Base-by-base conservation (phyloP, 2,113 vertebrate species). In the Chloebia gouldiae region DNA sequence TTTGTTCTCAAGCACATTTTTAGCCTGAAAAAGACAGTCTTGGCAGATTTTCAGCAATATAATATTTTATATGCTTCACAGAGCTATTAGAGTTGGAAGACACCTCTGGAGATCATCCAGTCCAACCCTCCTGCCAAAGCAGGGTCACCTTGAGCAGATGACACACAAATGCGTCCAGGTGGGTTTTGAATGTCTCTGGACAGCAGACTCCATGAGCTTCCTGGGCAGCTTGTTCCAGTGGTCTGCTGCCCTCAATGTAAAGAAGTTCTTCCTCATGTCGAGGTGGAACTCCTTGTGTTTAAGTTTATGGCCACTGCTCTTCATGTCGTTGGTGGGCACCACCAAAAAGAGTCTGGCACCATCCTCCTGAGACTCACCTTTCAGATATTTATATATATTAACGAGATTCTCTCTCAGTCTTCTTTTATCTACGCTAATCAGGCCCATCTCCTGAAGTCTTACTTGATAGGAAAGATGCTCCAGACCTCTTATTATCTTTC, bases 111-210 rank as follows among this genome's bases (percentile, higher is more conserved):
- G 25, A 56, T 24, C 18, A 70, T 24, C 31, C 25, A 77, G 40
- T 16, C 25, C 71, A 83, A 37, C 22, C 3, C 49, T 18, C 21
- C 35, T 56, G 56, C 53, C 40, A 49, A 76, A 39, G 30, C 12
- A 76, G 35, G 25, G 63, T 54, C 63, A 77, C 56, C 71, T 37
- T 7, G 0, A 83, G 40, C 30, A 40, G 33, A 19, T 51, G 5
- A 81, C 44, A 73, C 44, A 15, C 2, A 8, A 53, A 15, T 0
- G 0, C 1, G 1, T 27, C 9, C 24, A 11, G 20, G 30, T 54
- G 49, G 40, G 49, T 40, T 49, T 51, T 42, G 30, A 63, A 33
- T 11, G 31, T 24, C 18, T 63, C 7, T 7, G 56, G 47, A 56
- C 6, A 35, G 24, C 9, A 69, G 20, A 77, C 12, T 35, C 63